phyloP scores from a whole-genome alignment of 2,888 invertebrate species.

The Macaria notata region DNA sequence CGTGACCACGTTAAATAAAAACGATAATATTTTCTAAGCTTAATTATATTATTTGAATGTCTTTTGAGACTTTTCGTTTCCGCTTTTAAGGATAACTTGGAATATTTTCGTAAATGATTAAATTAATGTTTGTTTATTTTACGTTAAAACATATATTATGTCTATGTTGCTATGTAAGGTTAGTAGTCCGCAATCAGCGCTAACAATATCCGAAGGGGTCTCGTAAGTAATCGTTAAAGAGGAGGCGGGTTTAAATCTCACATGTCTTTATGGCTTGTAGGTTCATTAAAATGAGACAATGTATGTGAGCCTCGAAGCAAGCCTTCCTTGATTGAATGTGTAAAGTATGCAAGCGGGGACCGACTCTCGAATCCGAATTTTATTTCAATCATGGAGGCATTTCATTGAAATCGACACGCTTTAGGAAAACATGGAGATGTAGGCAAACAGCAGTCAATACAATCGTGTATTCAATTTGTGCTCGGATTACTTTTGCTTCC shows the following conservation, averaged over 20 bases:
- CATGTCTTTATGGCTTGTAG: slow-evolving; percentile 46
- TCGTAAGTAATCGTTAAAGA: slow-evolving; percentile 10
- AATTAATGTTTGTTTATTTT: no score
- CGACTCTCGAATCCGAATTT: slow-evolving; percentile 64
- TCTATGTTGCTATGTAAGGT: no score
- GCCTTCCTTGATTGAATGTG: slow-evolving; percentile 69
- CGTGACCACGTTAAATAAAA: slow-evolving; percentile 12
- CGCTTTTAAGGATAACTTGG: no score
- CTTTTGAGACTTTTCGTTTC: no score
- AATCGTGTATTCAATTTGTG: slow-evolving; percentile 74
- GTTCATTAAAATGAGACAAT: slow-evolving; percentile 62
- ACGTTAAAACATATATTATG: no score
- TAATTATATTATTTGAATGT: no score
- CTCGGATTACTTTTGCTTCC: slow-evolving; percentile 62
- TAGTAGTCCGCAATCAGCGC: slow-evolving; percentile 5
- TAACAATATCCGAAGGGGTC: slow-evolving; percentile 8
- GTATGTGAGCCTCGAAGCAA: slow-evolving; percentile 48
- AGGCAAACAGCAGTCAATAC: slow-evolving; percentile 61
- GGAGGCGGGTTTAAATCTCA: slow-evolving; percentile 16
- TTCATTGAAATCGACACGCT: slow-evolving; percentile 65
- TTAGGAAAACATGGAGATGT: slow-evolving; percentile 59
- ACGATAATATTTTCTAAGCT: slow-evolving; percentile 10
- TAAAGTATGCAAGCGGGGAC: slow-evolving; percentile 48
- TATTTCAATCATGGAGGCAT: slow-evolving; percentile 62
- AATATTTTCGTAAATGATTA: no score